These are phyloP conservation scores for Zeugodacus cucurbitae DNA, from an alignment of 1,140 invertebrate species.

Conservation along the genomic window DNA sequence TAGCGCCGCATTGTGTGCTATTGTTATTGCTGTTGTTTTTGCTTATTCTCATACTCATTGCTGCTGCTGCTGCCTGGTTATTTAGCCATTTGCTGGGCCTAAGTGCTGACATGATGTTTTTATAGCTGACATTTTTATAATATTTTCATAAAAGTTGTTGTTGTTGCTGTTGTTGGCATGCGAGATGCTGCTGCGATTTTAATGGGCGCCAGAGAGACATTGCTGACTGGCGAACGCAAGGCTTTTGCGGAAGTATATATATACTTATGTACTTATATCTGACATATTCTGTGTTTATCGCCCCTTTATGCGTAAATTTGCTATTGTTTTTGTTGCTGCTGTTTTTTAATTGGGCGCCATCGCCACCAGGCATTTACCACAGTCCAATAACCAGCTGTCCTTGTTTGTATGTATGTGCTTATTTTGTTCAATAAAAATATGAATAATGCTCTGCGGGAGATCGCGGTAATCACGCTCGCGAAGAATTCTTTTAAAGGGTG, in stretches of 20 bases:
- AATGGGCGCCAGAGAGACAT: conserved; percentile 42
- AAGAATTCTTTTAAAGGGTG: too few relatives aligned
- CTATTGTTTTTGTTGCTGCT: conserved; percentile 22
- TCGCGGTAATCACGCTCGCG: not conserved
- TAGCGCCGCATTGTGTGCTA: not conserved
- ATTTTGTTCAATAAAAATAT: conserved; percentile 45
- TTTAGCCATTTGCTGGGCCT: not conserved
- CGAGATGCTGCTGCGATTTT: conserved; percentile 29
- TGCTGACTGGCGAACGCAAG: not conserved
- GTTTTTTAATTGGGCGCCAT: conserved; percentile 2
- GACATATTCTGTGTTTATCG: not conserved
- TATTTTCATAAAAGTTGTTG: conserved; percentile 33
- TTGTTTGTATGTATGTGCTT: conserved; percentile 53
- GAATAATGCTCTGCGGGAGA: not conserved
- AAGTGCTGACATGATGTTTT: conserved; percentile 32
- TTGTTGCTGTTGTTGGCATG: not conserved
- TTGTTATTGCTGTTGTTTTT: not conserved
- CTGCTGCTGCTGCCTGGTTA: not conserved
- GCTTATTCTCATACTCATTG: too few relatives aligned
- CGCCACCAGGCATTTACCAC: conserved; percentile 45
- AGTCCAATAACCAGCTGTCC: conserved; percentile 48
- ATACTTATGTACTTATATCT: not conserved
- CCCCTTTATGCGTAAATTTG: not conserved
- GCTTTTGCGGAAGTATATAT: not conserved
- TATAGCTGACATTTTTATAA: conserved; percentile 39